These are phyloP conservation scores for Ctenodactylus gundi DNA, from an alignment of 2,113 vertebrate genomes.

Conservation along the genomic window DNA sequence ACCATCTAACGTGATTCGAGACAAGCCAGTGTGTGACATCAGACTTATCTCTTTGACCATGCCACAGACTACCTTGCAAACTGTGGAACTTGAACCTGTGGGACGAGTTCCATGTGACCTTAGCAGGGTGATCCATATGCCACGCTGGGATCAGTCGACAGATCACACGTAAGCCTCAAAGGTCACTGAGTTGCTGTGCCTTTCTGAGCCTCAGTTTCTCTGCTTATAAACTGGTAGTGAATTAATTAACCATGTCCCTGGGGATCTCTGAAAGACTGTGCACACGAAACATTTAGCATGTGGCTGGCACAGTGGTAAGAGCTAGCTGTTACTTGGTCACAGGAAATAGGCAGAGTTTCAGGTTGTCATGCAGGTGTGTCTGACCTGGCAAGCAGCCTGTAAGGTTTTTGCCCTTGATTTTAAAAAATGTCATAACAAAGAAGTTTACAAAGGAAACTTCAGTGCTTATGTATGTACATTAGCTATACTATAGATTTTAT, in stretches of 20 bases:
- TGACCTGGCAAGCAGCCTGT: too few species aligned
- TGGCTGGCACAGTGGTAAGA: neutral
- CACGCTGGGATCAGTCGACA: too few species aligned
- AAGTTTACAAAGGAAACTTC: too few species aligned
- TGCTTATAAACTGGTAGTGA: neutral
- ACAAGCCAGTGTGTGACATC: rapidly evolving
- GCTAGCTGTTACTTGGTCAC: neutral
- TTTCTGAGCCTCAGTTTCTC: neutral
- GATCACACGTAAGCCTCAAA: neutral
- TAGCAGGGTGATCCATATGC: neutral
- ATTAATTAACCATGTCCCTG: neutral
- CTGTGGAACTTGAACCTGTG: neutral
- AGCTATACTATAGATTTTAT: too few species aligned
- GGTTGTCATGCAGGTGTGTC: too few species aligned
- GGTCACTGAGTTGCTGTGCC: neutral
- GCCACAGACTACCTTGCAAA: neutral
- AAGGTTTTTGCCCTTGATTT: too few species aligned
- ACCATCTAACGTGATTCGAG: rapidly evolving
- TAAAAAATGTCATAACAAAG: too few species aligned
- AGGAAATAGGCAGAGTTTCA: neutral
- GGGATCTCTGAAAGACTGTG: neutral
- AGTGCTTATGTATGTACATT: too few species aligned
- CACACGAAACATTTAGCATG: neutral
- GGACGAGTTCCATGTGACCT: rapidly evolving
- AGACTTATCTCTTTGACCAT: neutral